phyloP scores from a whole-genome alignment of 2,888 invertebrate genomes.

The Xestia sexstrigata region DNA sequence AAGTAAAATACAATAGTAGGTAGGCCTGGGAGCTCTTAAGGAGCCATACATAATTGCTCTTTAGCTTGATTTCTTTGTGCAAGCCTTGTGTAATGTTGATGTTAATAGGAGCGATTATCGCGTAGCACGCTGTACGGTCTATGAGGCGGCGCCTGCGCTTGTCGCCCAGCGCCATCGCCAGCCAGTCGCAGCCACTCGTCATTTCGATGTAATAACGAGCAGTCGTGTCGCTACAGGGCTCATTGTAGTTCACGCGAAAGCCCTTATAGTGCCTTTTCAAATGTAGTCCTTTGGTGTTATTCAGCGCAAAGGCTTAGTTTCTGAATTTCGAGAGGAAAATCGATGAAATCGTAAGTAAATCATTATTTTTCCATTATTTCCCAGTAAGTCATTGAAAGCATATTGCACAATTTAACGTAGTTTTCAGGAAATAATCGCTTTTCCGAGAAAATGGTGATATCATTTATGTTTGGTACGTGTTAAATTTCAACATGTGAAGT shows the following conservation, averaged over 20 bases:
- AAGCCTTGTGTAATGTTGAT: conserved; percentile 14
- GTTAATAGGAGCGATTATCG: conserved; percentile 47
- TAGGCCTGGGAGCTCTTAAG: background rate
- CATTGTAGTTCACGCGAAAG: conserved; percentile 90
- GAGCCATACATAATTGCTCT: background rate
- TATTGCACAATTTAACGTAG: conserved; percentile 78
- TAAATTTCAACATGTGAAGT: conserved; percentile 11
- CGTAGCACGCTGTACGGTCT: conserved; percentile 17
- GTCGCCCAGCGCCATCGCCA: conserved; percentile 49
- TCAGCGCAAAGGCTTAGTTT: conserved; percentile 80
- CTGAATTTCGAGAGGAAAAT: conserved; percentile 86
- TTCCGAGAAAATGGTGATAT: conserved; percentile 49
- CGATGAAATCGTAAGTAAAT: conserved; percentile 87
- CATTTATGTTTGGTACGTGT: background rate
- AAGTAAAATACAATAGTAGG: background rate
- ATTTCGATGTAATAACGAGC: conserved; percentile 86
- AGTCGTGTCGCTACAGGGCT: conserved; percentile 87
- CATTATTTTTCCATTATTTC: conserved; percentile 45
- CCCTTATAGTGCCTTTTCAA: conserved; percentile 88
- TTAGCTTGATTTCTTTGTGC: conserved; percentile 19
- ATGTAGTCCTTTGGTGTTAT: conserved; percentile 89
- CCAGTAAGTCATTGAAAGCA: conserved; percentile 61
- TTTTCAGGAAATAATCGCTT: conserved; percentile 52
- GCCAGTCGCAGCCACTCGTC: conserved; percentile 75
- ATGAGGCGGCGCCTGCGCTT: conserved; percentile 62